Evolutionary conservation across 2,113 vertebrate genomes (phyloP), one percentile per base, ranked within the genome.

Genomic region (Carettochelys insculpta): DNA sequence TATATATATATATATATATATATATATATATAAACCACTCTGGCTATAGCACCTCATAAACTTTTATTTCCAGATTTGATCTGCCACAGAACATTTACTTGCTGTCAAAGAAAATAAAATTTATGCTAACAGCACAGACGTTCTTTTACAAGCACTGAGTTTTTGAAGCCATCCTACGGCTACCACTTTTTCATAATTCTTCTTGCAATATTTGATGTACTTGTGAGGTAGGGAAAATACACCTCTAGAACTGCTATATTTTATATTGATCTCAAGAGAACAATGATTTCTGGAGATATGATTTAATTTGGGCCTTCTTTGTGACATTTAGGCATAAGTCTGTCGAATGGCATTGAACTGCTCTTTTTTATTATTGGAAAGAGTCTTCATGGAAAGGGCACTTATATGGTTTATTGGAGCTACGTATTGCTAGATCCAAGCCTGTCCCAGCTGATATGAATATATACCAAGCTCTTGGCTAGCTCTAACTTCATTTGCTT

Each of bases 1-100:
- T 51, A 94, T 94, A 96, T 93, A 92, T 79, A 95, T 88, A 96
- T 93, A 92, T 79, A 95, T 88, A 96, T 51, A 94, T 94, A 96
- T 96, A 94, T 51, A 94, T 94, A 96, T 93, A 92, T 79, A 95
- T 88, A 96, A 77, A 92, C 86, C 78, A 51, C 73, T 47, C 92
- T 43, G 86, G 90, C 83, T 94, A 92, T 58, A 90, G 87, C 79
- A 95, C 83, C 92, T 95, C 90, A 90, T 96, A 96, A 96, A 95
- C 93, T 92, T 94, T 97, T 96, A 97, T 96, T 95, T 96, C 93
- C 95, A 95, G 95, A 95, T 97, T 96, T 95, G 93, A 48, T 92
- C 96, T 97, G 96, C 97, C 95, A 96, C 92, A 95, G 95, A 96
- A 96, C 94, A 95, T 96, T 96, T 94, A 94, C 93, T 94, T 58